Evolutionary conservation across 2,113 vertebrate species (phyloP).

Genomic region (Dipodomys spectabilis): DNA sequence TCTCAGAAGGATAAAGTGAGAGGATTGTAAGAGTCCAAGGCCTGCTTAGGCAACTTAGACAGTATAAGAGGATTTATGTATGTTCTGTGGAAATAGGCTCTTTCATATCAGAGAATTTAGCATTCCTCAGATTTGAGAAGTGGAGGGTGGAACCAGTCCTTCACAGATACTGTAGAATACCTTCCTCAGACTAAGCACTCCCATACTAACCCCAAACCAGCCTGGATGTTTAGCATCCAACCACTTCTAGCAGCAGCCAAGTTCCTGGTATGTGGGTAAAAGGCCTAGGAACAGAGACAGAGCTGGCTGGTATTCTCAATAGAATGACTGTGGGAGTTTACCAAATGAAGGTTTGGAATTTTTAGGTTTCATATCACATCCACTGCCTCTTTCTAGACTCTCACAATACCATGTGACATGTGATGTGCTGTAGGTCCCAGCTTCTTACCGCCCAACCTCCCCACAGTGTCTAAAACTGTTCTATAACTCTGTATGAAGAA

Average conservation of each 20-base stretch:
- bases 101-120: not conserved
- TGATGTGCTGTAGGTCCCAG: not conserved
- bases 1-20: not conserved
- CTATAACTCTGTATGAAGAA: not conserved
- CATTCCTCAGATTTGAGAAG: not conserved
- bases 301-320: not conserved
- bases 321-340: not conserved
- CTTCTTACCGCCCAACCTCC: not conserved
- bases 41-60: not conserved
- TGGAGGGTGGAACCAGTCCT: not conserved
- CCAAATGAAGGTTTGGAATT: not conserved
- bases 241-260: not conserved
- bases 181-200: not conserved
- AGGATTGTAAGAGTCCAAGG: not conserved
- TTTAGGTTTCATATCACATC: not conserved
- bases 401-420: not conserved
- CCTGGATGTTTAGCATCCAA: not conserved
- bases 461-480: slow-evolving; percentile 35
- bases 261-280: not conserved
- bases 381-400: slow-evolving; percentile 9
- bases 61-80: not conserved
- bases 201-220: not conserved
- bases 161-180: not conserved
- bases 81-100: not conserved
- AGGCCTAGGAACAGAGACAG: not conserved